These are phyloP conservation scores for Helostoma temminkii DNA, from an alignment of 2,797 vertebrate genomes.

Conservation along the genomic window DNA sequence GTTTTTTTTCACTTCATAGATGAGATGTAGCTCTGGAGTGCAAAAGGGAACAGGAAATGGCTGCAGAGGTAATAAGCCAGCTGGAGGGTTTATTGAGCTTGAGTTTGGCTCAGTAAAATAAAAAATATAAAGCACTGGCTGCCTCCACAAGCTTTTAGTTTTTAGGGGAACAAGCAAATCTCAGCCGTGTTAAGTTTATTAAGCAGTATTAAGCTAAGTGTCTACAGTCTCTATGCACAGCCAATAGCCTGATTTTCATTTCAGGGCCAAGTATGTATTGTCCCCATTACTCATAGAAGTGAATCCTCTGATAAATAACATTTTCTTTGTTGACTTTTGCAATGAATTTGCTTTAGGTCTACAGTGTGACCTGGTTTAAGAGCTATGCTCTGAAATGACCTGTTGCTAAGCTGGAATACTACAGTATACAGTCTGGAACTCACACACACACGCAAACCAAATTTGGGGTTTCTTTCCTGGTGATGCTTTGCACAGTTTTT, in stretches of 20 bases:
- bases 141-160: slow-evolving; percentile 9
- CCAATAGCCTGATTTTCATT: slow-evolving; percentile 67
- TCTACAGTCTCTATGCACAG: slow-evolving; percentile 56
- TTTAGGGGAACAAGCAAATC: slow-evolving; percentile 7
- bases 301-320: slow-evolving; percentile 21
- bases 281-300: slow-evolving; percentile 55
- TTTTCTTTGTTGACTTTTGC: slow-evolving; percentile 13
- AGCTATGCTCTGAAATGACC: no score
- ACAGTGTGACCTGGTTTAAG: slow-evolving; percentile 1
- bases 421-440: no score
- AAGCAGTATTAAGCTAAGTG: slow-evolving; percentile 53
- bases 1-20: slow-evolving; percentile 24
- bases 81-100: slow-evolving; percentile 51
- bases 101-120: slow-evolving; percentile 10
- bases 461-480: no score
- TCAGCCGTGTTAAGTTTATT: slow-evolving; percentile 58
- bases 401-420: no score
- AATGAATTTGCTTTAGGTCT: no score
- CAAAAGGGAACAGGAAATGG: slow-evolving; percentile 64
- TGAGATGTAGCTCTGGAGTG: slow-evolving; percentile 42
- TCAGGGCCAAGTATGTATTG: slow-evolving; percentile 47
- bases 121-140: slow-evolving; percentile 1
- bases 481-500: no score
- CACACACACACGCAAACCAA: no score
- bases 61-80: slow-evolving; percentile 51